Percentiles rank a stretch among this genome's conserved stretches.
These are phyloP conservation scores for Hystrix cristata DNA, from an alignment of 2,113 vertebrate species.

Conservation along the genomic window DNA sequence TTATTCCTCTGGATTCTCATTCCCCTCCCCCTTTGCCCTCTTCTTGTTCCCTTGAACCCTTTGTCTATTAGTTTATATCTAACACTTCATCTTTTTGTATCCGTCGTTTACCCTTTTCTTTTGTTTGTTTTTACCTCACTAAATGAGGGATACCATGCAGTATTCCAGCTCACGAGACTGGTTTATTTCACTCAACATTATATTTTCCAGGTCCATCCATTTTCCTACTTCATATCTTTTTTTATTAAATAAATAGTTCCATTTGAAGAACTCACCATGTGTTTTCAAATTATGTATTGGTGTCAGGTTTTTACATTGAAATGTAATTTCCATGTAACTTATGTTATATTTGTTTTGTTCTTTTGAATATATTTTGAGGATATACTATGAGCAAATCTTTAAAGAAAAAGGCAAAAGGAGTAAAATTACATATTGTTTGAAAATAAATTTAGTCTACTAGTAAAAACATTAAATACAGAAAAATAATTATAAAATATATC, in stretches of 20 bases:
- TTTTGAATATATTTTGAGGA: neutral
- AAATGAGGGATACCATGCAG: too few species aligned
- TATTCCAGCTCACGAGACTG: too few species aligned
- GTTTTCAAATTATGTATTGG: conserved; percentile 6
- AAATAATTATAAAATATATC: neutral
- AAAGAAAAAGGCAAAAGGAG: neutral
- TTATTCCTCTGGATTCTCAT: too few species aligned
- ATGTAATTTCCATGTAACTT: neutral
- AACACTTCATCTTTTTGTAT: too few species aligned
- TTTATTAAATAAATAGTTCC: neutral
- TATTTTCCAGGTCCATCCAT: neutral
- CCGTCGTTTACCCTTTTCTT: too few species aligned
- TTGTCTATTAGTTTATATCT: too few species aligned
- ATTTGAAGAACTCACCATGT: neutral
- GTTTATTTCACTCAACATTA: too few species aligned
- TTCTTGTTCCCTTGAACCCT: too few species aligned
- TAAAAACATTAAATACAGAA: neutral
- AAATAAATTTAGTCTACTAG: neutral
- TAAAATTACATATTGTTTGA: neutral
- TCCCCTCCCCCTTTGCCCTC: too few species aligned
- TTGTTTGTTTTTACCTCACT: too few species aligned
- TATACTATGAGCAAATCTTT: neutral
- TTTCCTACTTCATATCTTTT: neutral
- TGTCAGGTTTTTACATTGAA: neutral
- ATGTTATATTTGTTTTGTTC: neutral